Conservation (phyloP, 2,113 vertebrate genomes). For the Stigmatopora argus region DNA sequence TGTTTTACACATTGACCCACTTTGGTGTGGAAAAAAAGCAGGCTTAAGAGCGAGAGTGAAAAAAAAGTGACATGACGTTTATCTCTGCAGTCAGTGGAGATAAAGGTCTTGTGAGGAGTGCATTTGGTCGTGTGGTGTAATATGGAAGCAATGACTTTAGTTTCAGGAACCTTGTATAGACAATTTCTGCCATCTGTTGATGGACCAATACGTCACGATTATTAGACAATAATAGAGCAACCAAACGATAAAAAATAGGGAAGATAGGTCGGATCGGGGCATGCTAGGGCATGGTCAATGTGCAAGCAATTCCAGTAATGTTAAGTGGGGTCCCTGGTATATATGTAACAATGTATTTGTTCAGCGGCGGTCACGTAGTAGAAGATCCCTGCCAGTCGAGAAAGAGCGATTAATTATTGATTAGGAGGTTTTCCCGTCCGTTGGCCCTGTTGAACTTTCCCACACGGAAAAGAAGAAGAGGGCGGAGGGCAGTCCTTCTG, state of each 20-base stretch:
- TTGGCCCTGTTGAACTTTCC: conserved; percentile 4
- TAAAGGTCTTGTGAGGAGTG: conserved; percentile 26
- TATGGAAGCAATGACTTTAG: neutral
- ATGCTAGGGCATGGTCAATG: too few relatives aligned
- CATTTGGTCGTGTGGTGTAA: neutral
- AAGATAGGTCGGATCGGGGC: too few relatives aligned
- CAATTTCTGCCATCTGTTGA: too few relatives aligned
- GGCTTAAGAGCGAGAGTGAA: conserved; percentile 16
- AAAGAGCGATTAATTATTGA: neutral
- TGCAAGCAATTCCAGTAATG: too few relatives aligned
- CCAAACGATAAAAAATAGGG: too few relatives aligned
- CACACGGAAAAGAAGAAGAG: neutral
- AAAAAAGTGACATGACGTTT: conserved; percentile 44
- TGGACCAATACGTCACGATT: too few relatives aligned
- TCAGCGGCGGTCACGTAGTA: neutral
- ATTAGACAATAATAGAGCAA: too few relatives aligned
- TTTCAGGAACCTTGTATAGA: too few relatives aligned
- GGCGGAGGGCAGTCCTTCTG: conserved; percentile 3
- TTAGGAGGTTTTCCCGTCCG: neutral
- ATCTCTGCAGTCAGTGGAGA: conserved; percentile 16
- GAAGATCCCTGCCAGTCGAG: neutral
- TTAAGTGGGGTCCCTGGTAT: too few relatives aligned
- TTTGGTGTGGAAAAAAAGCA: conserved; percentile 63
- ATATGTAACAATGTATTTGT: conserved; percentile 18
- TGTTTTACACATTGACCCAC: conserved; percentile 74